Conservation (phyloP, 1,140 invertebrate species). For the Bradynema listronoti region DNA sequence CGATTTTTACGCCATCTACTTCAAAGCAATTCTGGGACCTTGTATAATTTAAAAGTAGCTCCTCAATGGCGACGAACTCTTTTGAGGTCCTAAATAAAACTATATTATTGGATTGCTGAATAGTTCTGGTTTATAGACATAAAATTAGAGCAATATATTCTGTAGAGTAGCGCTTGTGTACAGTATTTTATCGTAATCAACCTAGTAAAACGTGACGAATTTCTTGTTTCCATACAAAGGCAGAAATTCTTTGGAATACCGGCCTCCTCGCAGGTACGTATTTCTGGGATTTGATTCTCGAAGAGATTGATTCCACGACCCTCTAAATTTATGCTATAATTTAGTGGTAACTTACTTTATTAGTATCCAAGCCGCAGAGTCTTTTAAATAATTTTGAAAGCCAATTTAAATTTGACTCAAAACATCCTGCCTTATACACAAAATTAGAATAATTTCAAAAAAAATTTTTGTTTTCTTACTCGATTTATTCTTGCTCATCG, state of each 20-base stretch:
- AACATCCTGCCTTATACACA: no score
- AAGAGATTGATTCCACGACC: slow-evolving; percentile 35
- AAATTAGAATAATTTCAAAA: no score
- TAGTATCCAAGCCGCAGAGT: background rate
- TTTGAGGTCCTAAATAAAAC: background rate
- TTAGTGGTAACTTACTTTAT: background rate
- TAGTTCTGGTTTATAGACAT: background rate
- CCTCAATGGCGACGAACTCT: slow-evolving; percentile 1
- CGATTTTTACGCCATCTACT: slow-evolving; percentile 3
- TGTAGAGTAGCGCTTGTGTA: no score
- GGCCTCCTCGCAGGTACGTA: slow-evolving; percentile 38
- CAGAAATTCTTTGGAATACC: slow-evolving; percentile 44
- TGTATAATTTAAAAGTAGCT: slow-evolving; percentile 7
- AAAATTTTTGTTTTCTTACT: background rate
- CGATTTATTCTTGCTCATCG: slow-evolving; percentile 14
- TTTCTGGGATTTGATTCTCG: slow-evolving; percentile 15
- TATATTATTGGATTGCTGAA: background rate
- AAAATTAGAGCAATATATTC: no score
- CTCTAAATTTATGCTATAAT: no score
- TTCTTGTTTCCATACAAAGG: slow-evolving; percentile 28
- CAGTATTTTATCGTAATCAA: no score
- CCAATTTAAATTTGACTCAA: background rate
- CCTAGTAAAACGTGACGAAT: slow-evolving; percentile 5
- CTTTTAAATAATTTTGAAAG: background rate
- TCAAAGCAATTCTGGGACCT: slow-evolving; percentile 3